Percentiles rank a stretch among this genome's conserved stretches.
Evolutionary conservation across 2,888 invertebrate species (phyloP).

Genomic region (Caenorhabditis becei): DNA sequence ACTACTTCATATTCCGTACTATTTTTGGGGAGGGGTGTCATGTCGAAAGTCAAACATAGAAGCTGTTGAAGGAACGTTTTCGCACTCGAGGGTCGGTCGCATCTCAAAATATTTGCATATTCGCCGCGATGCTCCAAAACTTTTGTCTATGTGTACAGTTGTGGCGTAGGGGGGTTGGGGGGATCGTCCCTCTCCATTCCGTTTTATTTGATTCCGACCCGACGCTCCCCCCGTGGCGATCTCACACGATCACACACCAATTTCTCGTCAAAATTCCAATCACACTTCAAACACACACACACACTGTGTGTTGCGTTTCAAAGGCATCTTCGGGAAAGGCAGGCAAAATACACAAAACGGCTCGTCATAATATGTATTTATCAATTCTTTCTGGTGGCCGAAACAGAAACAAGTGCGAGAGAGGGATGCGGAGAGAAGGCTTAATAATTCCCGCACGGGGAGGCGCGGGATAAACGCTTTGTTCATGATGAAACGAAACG

Average conservation of each 20-base stretch:
- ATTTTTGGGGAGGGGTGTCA: constrained; percentile 16
- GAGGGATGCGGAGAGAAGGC: constrained; percentile 12
- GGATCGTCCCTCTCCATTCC: not conserved
- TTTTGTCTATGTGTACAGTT: constrained; percentile 38
- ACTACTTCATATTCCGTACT: not conserved
- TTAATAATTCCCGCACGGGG: constrained; percentile 56
- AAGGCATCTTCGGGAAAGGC: not conserved
- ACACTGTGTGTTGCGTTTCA: not conserved
- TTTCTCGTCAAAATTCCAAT: constrained; percentile 29
- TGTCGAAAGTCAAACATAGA: constrained; percentile 48
- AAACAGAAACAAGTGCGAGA: constrained; percentile 16
- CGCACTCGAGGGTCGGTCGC: constrained; percentile 36
- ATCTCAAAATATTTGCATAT: constrained; percentile 63
- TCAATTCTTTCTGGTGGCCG: constrained; percentile 22
- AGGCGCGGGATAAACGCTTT: constrained; percentile 52
- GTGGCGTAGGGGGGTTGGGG: not conserved
- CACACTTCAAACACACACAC: constrained; percentile 37
- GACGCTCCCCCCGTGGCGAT: not conserved
- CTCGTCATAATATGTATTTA: constrained; percentile 52
- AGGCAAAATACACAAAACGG: constrained; percentile 33
- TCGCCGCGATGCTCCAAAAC: constrained; percentile 31
- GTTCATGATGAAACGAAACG: constrained; percentile 35
- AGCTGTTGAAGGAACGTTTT: constrained; percentile 29
- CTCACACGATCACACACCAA: constrained; percentile 42
- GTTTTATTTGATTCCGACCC: constrained; percentile 37